A percentile compares a stretch with the other conserved stretches of the same genome.
These are phyloP conservation scores for Sarcophaga rosellei DNA, from an alignment of 2,888 invertebrate genomes.

Conservation along the genomic window DNA sequence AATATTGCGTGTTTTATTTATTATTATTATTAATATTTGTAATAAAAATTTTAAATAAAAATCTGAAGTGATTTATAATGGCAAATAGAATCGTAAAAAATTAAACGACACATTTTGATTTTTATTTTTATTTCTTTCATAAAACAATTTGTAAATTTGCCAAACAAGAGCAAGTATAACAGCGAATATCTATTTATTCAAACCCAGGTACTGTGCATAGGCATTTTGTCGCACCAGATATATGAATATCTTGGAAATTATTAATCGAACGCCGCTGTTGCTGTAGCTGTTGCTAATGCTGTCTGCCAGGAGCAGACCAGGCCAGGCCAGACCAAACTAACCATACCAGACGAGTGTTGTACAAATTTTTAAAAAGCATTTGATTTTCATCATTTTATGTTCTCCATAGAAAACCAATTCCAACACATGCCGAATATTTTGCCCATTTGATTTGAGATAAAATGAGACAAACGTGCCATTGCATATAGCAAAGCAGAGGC, in stretches of 20 bases:
- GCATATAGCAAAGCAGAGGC: background rate
- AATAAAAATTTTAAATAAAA: slow-evolving; percentile 14
- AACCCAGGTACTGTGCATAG: background rate
- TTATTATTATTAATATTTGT: background rate
- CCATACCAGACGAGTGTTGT: background rate
- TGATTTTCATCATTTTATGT: background rate
- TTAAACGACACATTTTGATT: slow-evolving; percentile 1
- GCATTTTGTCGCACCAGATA: slow-evolving; percentile 18
- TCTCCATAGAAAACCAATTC: background rate
- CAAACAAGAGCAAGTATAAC: background rate
- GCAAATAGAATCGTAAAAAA: background rate
- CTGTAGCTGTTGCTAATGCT: background rate
- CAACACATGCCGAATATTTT: slow-evolving; percentile 12
- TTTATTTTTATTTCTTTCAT: background rate
- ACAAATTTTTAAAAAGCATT: background rate
- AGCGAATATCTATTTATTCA: background rate
- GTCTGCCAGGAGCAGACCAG: background rate
- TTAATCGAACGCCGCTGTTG: slow-evolving; percentile 19
- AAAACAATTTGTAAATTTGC: slow-evolving; percentile 57
- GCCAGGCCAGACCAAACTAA: background rate
- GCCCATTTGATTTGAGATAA: slow-evolving; percentile 12
- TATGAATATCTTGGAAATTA: slow-evolving; percentile 17
- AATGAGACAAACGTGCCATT: slow-evolving; percentile 29
- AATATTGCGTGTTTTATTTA: slow-evolving; percentile 42
- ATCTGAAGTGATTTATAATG: slow-evolving; percentile 44